phyloP scores from a whole-genome alignment of 2,113 vertebrate species.

The Sylvilagus bachmani region DNA sequence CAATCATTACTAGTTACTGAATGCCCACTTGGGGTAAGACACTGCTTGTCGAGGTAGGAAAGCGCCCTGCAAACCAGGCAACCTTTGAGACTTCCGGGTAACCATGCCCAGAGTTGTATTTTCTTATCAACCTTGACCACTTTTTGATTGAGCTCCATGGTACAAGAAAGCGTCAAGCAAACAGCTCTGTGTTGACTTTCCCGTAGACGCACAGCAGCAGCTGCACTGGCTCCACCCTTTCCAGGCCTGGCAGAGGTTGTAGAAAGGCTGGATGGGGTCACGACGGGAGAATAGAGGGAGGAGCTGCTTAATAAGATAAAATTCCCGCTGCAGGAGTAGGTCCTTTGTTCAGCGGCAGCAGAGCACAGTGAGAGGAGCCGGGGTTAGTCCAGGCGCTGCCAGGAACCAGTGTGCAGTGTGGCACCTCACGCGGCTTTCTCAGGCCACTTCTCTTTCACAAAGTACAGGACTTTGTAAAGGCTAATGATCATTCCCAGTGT shows the following conservation, averaged over 20 bases:
- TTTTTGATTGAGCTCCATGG: constrained; percentile 59
- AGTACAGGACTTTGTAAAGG: neutral
- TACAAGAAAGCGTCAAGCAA: constrained; percentile 37
- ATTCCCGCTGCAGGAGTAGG: neutral
- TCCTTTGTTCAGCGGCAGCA: neutral
- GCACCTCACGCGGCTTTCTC: neutral
- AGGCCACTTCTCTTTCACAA: constrained; percentile 8
- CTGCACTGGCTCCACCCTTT: constrained; percentile 25
- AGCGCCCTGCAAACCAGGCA: constrained; percentile 24
- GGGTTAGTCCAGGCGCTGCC: neutral
- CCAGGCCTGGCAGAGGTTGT: constrained; percentile 22
- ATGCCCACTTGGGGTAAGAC: neutral
- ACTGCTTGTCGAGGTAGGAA: constrained; percentile 7
- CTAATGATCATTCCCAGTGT: neutral
- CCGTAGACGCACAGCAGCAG: constrained; percentile 55
- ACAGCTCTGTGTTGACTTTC: constrained; percentile 74
- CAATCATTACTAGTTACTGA: neutral
- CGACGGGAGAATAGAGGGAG: neutral
- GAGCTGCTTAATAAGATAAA: neutral
- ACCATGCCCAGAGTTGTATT: constrained; percentile 70
- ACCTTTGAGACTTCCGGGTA: constrained; percentile 74
- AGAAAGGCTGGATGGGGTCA: neutral
- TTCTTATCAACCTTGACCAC: constrained; percentile 75
- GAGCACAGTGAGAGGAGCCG: neutral
- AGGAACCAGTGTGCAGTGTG: neutral